phyloP scores from a whole-genome alignment of 2,797 vertebrate species.

The Paguma larvata region DNA sequence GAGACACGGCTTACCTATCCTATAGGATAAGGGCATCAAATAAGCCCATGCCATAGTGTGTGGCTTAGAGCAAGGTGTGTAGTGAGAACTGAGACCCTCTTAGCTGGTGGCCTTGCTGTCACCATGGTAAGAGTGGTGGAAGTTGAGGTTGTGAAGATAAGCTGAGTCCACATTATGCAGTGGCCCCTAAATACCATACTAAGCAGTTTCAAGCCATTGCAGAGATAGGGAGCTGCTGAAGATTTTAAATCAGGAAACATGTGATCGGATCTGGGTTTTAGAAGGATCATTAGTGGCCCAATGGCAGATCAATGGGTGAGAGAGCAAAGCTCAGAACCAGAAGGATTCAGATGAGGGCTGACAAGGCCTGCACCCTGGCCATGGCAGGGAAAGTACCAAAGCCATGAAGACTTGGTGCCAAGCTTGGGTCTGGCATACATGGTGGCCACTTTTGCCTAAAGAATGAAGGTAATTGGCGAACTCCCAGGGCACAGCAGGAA shows the following conservation, averaged over 20 bases:
- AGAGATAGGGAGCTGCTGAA: not conserved
- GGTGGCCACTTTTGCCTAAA: not conserved
- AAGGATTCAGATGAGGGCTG: not conserved
- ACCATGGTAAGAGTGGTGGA: not conserved
- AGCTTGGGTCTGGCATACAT: fast-evolving
- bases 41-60: not conserved
- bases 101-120: not conserved
- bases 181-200: not conserved
- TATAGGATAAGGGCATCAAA: not conserved
- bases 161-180: not conserved
- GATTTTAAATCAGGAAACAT: not conserved
- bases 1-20: not conserved
- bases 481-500: not conserved
- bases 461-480: not conserved
- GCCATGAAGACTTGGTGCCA: not conserved
- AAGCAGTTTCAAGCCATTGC: not conserved
- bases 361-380: not conserved
- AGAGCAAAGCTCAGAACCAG: not conserved
- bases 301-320: not conserved
- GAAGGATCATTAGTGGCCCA: not conserved
- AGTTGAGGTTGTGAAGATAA: not conserved
- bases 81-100: not conserved
- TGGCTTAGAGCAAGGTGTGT: not conserved
- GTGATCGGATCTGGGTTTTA: not conserved
- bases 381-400: not conserved